Evolutionary conservation across 2,113 vertebrate species (phyloP), one percentile per base, ranked within the genome.

Genomic region (Cyprinodon tularosa): DNA sequence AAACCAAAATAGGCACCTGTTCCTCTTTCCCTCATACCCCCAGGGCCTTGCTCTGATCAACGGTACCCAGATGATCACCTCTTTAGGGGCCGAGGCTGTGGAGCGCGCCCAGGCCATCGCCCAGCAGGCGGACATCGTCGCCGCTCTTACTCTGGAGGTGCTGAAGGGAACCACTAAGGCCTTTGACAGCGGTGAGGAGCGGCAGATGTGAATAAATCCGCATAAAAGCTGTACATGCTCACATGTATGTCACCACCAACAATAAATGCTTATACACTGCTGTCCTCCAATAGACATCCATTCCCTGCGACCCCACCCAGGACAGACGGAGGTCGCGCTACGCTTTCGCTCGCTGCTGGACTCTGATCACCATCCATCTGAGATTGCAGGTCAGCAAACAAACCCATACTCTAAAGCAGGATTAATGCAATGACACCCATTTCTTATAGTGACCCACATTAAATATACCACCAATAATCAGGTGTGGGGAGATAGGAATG

Each of bases 31-130:
- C 42, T 44, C 70, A 37, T 29, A 3, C 72, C 6, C 57, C 14
- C 88, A 99, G 98, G 98, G 98, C 29, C 91, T 99, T 68, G 97
- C 98, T 17, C 94, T 99, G 84, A 99, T 99, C 86, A 99, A 99
- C 0, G 98, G 98, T 66, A 99, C 98, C 0, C 98, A 99, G 90
- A 99, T 99, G 98, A 99, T 99, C 93, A 99, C 98, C 10, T 99
- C 98, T 0, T 91, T 99, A 82, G 98, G 98, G 37, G 97, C 97
- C 0, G 98, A 99, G 91, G 98, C 98, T 0, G 96, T 99, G 37
- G 97, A 99, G 88, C 94, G 98, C 83, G 97, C 98, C 0, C 90
- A 84, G 72, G 96, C 97, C 0, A 96, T 99, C 2, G 96, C 98
- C 0, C 92, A 89, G 5, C 98, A 99, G 91, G 98, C 98, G 3